Conservation (phyloP, 92 coral and sea anemone genomes). For the Palythoa heliodiscus region DNA sequence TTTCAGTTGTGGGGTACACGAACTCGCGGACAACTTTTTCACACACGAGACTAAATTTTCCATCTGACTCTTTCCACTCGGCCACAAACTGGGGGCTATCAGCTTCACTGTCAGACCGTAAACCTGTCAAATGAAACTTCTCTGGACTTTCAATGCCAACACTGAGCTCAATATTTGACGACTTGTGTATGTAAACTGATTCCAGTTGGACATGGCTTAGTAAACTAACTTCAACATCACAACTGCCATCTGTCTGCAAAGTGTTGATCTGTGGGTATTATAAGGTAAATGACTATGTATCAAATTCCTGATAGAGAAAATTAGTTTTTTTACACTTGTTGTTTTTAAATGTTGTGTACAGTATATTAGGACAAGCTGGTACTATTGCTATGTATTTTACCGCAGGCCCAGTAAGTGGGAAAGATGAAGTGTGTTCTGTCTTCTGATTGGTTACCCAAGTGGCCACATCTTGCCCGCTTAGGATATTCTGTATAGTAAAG, state of each 20-base stretch:
- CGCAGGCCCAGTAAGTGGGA: no score
- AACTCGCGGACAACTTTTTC: constrained; percentile 92
- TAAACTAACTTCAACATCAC: constrained; percentile 55
- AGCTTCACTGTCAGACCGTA: constrained; percentile 46
- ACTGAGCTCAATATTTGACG: constrained; percentile 61
- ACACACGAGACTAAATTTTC: constrained; percentile 59
- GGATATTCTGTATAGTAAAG: no score
- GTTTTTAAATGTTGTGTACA: no score
- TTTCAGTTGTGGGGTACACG: constrained; percentile 86
- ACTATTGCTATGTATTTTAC: no score
- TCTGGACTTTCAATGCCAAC: constrained; percentile 60
- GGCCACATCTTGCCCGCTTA: no score
- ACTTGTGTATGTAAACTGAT: constrained; percentile 76
- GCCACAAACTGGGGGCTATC: constrained; percentile 73
- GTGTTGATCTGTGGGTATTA: constrained; percentile 67
- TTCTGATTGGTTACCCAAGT: no score
- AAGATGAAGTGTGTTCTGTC: no score
- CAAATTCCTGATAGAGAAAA: background rate
- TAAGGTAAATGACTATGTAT: background rate
- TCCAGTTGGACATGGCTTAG: constrained; percentile 70
- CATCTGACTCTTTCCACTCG: constrained; percentile 72
- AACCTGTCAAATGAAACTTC: constrained; percentile 47
- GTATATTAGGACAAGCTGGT: no score
- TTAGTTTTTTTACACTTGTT: no score
- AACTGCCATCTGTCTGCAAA: constrained; percentile 82